Percentiles rank a stretch among this genome's conserved stretches.
These are phyloP conservation scores for Ptilonorhynchus violaceus DNA, from an alignment of 2,113 vertebrate species.

Conservation along the genomic window DNA sequence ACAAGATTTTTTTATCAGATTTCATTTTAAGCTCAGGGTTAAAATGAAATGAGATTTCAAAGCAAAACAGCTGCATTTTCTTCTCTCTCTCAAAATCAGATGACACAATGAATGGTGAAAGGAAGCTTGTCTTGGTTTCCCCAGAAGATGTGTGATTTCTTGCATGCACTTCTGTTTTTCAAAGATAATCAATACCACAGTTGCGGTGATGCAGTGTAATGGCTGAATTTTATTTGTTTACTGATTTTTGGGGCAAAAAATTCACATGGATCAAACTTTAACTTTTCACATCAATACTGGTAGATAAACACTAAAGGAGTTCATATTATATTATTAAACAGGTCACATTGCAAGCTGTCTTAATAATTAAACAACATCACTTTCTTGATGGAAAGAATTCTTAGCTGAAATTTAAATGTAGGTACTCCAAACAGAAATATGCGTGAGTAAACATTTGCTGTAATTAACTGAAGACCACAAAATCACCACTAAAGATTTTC, in stretches of 20 bases:
- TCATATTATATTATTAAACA: conserved; percentile 36
- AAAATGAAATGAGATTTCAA: neutral
- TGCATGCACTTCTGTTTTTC: neutral
- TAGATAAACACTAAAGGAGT: neutral
- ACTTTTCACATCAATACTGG: neutral
- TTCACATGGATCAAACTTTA: neutral
- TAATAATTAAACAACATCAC: conserved; percentile 54
- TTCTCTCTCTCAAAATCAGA: neutral
- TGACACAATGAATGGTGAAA: neutral
- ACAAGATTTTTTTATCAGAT: neutral
- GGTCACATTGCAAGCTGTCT: neutral
- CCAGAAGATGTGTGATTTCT: neutral
- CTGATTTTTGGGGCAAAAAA: neutral
- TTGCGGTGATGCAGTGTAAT: neutral
- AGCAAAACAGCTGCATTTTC: neutral
- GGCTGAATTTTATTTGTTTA: neutral
- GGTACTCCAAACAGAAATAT: conserved; percentile 41
- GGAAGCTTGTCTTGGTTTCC: neutral
- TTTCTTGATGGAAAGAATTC: neutral
- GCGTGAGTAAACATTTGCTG: conserved; percentile 36
- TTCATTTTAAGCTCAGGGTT: neutral
- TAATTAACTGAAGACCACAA: conserved; percentile 28
- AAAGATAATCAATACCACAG: neutral
- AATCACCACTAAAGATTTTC: neutral
- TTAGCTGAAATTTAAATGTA: conserved; percentile 31